Percentiles rank a stretch among this genome's conserved stretches.
Evolutionary conservation across 2,888 invertebrate species (phyloP).

Genomic region (Callyntrura guangdongensis): DNA sequence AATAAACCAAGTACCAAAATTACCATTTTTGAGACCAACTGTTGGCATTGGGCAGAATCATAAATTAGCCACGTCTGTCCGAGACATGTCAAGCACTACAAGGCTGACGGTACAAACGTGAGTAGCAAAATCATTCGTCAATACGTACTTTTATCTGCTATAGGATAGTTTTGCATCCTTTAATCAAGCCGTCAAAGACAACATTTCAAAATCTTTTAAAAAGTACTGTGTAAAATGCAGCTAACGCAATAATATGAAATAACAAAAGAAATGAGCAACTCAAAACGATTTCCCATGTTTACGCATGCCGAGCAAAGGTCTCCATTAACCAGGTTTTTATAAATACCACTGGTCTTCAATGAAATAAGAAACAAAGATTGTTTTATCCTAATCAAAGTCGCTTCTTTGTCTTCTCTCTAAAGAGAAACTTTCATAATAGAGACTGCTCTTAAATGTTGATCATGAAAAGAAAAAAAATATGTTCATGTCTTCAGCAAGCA

Average conservation of each 20-base stretch:
- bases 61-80: conserved; percentile 6
- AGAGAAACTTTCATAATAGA: no score
- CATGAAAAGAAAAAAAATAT: no score
- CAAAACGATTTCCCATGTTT: no score
- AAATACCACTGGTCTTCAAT: no score
- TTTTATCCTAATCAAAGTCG: no score
- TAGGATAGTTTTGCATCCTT: neutral
- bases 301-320: no score
- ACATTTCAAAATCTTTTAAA: conserved; percentile 32
- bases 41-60: neutral
- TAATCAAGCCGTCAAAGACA: conserved; percentile 11
- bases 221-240: neutral
- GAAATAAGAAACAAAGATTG: no score
- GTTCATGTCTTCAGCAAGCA: no score
- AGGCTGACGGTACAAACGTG: neutral
- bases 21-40: neutral
- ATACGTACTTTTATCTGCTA: no score
- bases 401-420: no score
- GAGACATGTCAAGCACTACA: neutral
- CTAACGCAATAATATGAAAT: neutral
- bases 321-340: no score
- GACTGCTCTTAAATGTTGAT: no score
- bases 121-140: neutral
- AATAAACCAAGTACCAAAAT: neutral
- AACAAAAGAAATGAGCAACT: neutral